Evolutionary conservation across 1,140 invertebrate species (phyloP).

Genomic region (Anoplophora glabripennis): DNA sequence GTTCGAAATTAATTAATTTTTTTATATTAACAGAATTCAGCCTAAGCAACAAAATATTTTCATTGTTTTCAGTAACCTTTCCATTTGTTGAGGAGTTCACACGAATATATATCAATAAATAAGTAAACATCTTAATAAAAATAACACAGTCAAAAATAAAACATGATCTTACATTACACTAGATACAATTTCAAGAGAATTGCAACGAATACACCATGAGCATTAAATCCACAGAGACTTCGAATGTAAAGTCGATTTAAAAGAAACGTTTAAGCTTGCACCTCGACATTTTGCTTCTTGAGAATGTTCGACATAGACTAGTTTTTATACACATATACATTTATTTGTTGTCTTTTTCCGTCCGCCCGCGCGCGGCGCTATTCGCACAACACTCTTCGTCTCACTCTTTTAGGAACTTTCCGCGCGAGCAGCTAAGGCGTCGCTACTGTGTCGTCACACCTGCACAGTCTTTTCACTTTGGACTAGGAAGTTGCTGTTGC

Average conservation of each 20-base stretch:
- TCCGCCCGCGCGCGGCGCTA: neutral
- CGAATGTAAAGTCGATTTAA: neutral
- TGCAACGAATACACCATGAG: neutral
- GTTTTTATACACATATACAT: constrained; percentile 34
- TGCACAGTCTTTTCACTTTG: constrained; percentile 49
- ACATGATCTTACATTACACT: neutral
- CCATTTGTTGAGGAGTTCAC: too few relatives aligned
- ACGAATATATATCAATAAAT: constrained; percentile 16
- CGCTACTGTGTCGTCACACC: constrained; percentile 62
- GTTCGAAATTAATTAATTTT: too few relatives aligned
- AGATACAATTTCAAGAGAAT: neutral
- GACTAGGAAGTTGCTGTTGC: constrained; percentile 22
- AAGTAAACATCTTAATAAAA: constrained; percentile 29
- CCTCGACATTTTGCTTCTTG: neutral
- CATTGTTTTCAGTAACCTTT: too few relatives aligned
- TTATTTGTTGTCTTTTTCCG: constrained; percentile 14
- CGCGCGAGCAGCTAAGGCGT: constrained; percentile 28
- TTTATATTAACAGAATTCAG: too few relatives aligned
- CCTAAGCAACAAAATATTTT: too few relatives aligned
- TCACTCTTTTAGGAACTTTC: constrained; percentile 46
- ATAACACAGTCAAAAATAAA: constrained; percentile 36
- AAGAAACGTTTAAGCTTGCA: neutral
- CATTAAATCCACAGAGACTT: neutral
- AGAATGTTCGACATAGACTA: constrained; percentile 27
- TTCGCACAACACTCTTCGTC: neutral